Base-by-base conservation (phyloP, 1,140 invertebrate species). In the Reticulitermes speratus region DNA sequence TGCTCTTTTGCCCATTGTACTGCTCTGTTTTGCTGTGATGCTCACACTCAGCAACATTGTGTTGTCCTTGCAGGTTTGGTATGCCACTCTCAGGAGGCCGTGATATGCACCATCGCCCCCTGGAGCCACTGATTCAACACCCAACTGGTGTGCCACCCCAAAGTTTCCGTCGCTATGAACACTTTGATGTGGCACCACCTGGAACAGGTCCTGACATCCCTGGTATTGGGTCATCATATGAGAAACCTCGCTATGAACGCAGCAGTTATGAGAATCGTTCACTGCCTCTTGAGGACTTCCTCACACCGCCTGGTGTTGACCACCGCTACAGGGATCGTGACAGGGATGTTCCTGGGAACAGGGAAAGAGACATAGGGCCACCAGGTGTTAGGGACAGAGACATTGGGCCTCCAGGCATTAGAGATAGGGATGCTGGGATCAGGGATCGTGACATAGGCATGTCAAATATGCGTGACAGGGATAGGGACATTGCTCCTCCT, bases 191-290 rank as follows among this genome's bases (percentile, higher is more conserved):
- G 23, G 84, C 84, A n/a, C 84, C 84, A 19, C 84, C 84, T 14
- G 84, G 84, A 52, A 84, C 84, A 48, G 84, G 84, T 59, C 84
- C 84, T 23, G 84, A 84, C 16, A 84, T 84, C 30, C 84, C 84
- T 30, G 84, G 84, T 11, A 84, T 84, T 65, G 84, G 84, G 2
- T 75, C 65, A 75, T 48, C 84, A 21, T 84, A 55, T 65, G 84
- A 84, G n/a, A 84, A 84, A 21, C 23, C 52, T 25, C 84, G 59
- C 30, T 84, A 84, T 59, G 84, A 84, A 30, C 84, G 84, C 45
- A 45, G 48, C 30, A 45, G 9, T 32, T 65, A 84, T 59, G 84
- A 84, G 59, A 59, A 48, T 65, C 84, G 84, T 6, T 25, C 84
- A 38, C 25, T 30, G 14, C 48, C 48, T 59, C 6, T 19, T 55